These are phyloP conservation scores for Hippolais icterina DNA, from an alignment of 2,113 vertebrate genomes.

Conservation along the genomic window DNA sequence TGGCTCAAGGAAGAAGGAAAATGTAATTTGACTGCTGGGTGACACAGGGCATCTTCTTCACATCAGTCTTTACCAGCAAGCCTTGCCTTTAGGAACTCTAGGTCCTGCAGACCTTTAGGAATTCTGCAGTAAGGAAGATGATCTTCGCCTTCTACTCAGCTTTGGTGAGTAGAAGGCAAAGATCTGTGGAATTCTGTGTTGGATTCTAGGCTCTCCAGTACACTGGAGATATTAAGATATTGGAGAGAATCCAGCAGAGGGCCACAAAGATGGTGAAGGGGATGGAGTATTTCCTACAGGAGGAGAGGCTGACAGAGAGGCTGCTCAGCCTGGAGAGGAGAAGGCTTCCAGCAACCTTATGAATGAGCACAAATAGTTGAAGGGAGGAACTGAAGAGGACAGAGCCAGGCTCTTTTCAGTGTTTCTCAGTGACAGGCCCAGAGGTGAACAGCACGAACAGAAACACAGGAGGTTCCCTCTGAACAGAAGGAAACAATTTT, in stretches of 20 bases:
- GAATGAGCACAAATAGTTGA: not conserved
- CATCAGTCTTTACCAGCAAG: not conserved
- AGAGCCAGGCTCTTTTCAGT: not conserved
- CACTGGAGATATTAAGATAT: not conserved
- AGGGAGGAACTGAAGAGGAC: not conserved
- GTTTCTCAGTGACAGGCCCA: not conserved
- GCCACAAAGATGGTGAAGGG: not conserved
- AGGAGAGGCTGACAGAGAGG: not conserved
- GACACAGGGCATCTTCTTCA: not conserved
- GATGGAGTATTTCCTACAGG: not conserved
- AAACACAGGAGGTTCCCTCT: not conserved
- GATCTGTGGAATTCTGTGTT: not conserved
- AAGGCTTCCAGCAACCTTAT: not conserved
- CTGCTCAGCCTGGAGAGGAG: not conserved
- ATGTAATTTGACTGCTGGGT: accelerated
- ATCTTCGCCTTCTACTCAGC: not conserved
- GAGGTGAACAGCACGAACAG: not conserved
- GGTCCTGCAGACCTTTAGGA: not conserved
- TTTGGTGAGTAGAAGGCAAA: no score
- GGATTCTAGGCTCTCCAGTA: not conserved
- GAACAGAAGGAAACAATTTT: not conserved
- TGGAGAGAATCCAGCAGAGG: not conserved
- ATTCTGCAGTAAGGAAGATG: not conserved
- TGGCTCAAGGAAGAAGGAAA: not conserved
- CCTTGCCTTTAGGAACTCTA: not conserved